Evolutionary conservation across 2,888 invertebrate genomes (phyloP), one percentile per base, ranked within the genome.

Genomic region (Dryobotodes eremita): DNA sequence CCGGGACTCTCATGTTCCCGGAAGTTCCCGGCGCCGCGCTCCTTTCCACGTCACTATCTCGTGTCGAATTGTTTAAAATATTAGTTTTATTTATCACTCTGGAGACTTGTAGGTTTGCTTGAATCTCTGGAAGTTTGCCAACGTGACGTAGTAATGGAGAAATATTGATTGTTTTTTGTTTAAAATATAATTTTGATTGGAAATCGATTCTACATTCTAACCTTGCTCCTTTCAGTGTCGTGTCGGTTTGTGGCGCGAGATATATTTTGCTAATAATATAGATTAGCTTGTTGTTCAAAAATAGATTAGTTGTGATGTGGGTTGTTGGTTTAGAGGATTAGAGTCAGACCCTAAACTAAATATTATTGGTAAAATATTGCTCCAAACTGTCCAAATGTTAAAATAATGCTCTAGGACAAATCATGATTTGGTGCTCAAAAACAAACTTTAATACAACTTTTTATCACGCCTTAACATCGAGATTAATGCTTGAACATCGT

Each of bases 41-140:
- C 79, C 48, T 62, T 82, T 61, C 77, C 83, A 76, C 79, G 15
- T 53, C 89, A 80, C 89, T 89, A 89, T 89, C 88, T 83, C 66
- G 23, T 79, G 83, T 85, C 89, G 85, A 87, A 89, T 85, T 85
- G 88, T 71, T 76, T 57, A 64, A 86, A 83, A 79, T 64, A 53
- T 15, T 65, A 71, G 53, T 79, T 71, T 84, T 64, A 79, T 80
- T 76, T 84, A 84, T 66, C 48, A 68, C 42, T 11, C 7, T 36
- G 7, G 20, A 10, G 53, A 46, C 64, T 78, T 36, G 59, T 6
- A 61, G 36, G 78, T 36, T 53, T 50, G 82, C 15, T 2, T 15
- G 55, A 2, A 7, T 36, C 15, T 20, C 42, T 83, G 87, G 84
- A 7, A 13, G 1, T 0, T 0, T 26, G 87, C 87, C 83, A 84